Conservation (phyloP, 2,113 vertebrate genomes). For the Oreochromis tanganicae region DNA sequence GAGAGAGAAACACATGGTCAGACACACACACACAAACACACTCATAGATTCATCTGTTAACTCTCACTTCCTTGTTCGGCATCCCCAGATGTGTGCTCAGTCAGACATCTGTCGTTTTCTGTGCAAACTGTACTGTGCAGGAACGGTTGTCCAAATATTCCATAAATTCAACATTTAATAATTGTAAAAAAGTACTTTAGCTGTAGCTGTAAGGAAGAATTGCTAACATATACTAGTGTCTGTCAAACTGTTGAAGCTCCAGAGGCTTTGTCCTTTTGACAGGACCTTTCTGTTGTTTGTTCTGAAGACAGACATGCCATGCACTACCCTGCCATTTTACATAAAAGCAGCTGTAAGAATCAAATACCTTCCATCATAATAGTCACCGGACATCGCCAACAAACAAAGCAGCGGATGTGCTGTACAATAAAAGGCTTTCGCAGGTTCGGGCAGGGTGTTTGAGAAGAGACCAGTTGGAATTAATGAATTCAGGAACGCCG, state of each 20-base stretch:
- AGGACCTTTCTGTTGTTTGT: not conserved
- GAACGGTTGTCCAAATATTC: not conserved
- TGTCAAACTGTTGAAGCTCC: not conserved
- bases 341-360: constrained; percentile 13
- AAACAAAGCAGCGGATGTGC: not conserved
- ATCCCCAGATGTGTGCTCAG: not conserved
- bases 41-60: not conserved
- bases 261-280: not conserved
- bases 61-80: not conserved
- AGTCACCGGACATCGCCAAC: not conserved
- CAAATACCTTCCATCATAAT: constrained; percentile 4
- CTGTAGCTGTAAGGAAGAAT: not conserved
- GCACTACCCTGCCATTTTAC: not conserved
- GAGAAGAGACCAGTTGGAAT: not conserved
- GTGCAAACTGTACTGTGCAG: not conserved
- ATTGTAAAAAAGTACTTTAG: not conserved
- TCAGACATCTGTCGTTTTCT: not conserved
- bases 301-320: not conserved
- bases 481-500: not conserved
- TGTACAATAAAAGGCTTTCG: not conserved
- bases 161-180: not conserved
- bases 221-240: not conserved
- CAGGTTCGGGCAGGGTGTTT: not conserved
- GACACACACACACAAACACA: not conserved
- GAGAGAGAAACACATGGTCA: not conserved